Evolutionary conservation across 2,888 invertebrate species (phyloP).

Genomic region (Limnephilus lunatus): DNA sequence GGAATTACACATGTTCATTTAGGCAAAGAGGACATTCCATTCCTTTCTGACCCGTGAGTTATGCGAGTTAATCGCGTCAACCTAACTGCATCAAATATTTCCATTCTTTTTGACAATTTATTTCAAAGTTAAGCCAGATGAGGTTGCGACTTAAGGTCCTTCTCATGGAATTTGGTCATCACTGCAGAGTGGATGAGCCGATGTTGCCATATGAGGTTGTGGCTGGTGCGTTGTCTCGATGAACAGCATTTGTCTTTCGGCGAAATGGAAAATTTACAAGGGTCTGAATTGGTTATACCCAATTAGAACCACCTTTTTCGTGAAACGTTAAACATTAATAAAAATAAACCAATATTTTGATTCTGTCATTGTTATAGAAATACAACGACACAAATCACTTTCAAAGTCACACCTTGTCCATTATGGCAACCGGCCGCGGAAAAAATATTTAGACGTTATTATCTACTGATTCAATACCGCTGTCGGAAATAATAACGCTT

Average conservation of each 20-base stretch:
- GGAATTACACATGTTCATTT: too few species aligned
- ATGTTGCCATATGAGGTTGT: background rate
- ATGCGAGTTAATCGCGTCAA: too few species aligned
- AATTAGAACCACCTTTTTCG: background rate
- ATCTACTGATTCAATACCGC: slow-evolving; percentile 21
- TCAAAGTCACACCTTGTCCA: slow-evolving; percentile 3
- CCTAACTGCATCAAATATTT: background rate
- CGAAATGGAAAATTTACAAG: too few species aligned
- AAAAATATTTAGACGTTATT: background rate
- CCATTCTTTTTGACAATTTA: background rate
- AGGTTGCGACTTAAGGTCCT: background rate
- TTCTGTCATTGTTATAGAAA: background rate
- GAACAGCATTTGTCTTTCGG: too few species aligned
- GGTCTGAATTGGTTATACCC: too few species aligned
- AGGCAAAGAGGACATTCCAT: too few species aligned
- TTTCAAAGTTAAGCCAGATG: background rate
- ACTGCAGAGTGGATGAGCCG: background rate
- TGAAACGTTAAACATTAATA: background rate
- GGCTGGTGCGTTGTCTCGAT: too few species aligned
- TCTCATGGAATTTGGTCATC: background rate
- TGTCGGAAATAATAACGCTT: slow-evolving; percentile 24
- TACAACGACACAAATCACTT: background rate
- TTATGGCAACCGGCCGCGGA: background rate
- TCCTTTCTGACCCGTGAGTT: too few species aligned
- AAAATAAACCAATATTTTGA: background rate